Conservation (phyloP, 92 coral and sea anemone genomes). For the Galaxea fascicularis region DNA sequence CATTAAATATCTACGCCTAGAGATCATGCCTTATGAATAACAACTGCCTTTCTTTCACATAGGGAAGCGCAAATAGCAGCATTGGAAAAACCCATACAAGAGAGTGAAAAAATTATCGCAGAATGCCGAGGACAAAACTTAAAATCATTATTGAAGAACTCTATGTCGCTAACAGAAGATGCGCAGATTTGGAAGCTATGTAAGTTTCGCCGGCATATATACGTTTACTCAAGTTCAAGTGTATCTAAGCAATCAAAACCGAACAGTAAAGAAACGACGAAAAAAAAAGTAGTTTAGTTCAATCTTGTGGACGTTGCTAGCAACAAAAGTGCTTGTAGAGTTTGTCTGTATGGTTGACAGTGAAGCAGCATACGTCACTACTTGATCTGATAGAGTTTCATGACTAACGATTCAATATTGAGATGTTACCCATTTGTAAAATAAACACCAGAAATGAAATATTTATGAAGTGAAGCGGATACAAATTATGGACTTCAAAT, state of each 20-base stretch:
- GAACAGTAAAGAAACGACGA: too few species aligned
- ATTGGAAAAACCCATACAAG: constrained; percentile 57
- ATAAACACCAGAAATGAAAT: too few species aligned
- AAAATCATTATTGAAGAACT: constrained; percentile 63
- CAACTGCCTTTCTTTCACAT: background rate
- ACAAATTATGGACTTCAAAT: too few species aligned
- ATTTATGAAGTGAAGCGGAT: too few species aligned
- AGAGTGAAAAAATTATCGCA: constrained; percentile 61
- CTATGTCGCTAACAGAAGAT: constrained; percentile 66
- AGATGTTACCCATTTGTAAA: too few species aligned
- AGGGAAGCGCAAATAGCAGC: constrained; percentile 75
- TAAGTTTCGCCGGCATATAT: constrained; percentile 20
- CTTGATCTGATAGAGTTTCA: background rate
- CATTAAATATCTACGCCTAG: too few species aligned
- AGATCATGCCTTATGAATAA: background rate
- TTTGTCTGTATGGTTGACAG: too few species aligned
- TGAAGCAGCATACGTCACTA: too few species aligned
- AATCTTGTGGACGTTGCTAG: too few species aligned
- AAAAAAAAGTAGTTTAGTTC: too few species aligned
- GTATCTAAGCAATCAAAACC: too few species aligned
- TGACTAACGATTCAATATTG: background rate
- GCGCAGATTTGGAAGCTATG: constrained; percentile 66
- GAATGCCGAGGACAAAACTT: constrained; percentile 63
- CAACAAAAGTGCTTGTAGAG: too few species aligned
- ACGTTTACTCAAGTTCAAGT: background rate